Conservation (phyloP, 2,797 vertebrate genomes). For the Coregonus sp. region DNA sequence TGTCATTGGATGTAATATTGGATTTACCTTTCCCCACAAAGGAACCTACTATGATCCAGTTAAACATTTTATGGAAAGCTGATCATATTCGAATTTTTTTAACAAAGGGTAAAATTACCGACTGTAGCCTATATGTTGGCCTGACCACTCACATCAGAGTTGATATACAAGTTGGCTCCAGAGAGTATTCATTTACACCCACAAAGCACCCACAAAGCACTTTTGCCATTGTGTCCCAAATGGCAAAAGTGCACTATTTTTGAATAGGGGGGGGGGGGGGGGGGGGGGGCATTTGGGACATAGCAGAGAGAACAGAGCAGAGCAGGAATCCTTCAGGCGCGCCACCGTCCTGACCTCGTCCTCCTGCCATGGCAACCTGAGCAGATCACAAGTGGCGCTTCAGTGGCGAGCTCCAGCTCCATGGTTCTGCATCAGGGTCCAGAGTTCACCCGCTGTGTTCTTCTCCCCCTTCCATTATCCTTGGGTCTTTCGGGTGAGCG, state of each 20-base stretch:
- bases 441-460: constrained; percentile 37
- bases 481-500: constrained; percentile 32
- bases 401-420: constrained; percentile 32
- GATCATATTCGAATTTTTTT: background rate
- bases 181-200: background rate
- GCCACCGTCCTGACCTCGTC: constrained; percentile 35
- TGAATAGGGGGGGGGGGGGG: constrained; percentile 2
- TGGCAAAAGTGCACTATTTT: too few relatives aligned
- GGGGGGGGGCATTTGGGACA: background rate
- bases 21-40: background rate
- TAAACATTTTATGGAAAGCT: background rate
- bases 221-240: too few relatives aligned
- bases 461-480: constrained; percentile 57
- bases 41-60: background rate
- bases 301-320: constrained; percentile 33
- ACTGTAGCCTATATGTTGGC: too few relatives aligned
- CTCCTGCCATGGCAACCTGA: constrained; percentile 24
- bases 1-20: too few relatives aligned
- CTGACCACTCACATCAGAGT: too few relatives aligned
- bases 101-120: too few relatives aligned
- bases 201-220: background rate
- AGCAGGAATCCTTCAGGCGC: background rate
- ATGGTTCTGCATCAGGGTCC: constrained; percentile 52
- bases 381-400: constrained; percentile 57
- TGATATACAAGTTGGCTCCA: background rate